Base-by-base conservation (phyloP, 2,113 vertebrate species). In the Accipiter virgatus region DNA sequence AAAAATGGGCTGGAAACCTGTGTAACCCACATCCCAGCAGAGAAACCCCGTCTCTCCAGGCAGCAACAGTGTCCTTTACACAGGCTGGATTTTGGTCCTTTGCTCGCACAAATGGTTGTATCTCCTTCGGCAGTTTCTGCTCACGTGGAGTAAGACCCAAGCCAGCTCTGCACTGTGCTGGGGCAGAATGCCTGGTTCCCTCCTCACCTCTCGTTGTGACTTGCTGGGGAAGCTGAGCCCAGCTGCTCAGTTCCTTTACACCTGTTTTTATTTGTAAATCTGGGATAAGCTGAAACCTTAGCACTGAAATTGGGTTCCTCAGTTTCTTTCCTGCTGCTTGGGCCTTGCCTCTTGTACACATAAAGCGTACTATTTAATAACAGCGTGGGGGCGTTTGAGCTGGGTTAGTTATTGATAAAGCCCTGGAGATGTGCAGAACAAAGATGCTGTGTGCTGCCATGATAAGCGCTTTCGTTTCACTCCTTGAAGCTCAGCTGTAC, bases 391-490 rank as follows among this genome's bases (percentile, higher is more conserved):
- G 8, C 12, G 5, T 31, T n/a, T 2, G 15, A 22, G 72, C 65
- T 23, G 4, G 27, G 17, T 47, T 31, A 2, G 43, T 12, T 50
- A 21, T 45, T 2, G 6, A 31, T 66, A n/a, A 68, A 81, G 42
- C 38, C 65, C 40, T 6, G n/a, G 84, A 72, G 84, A 71, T 13
- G 47, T 36, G 34, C 56, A 40, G 95, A 63, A 74, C 82, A 56
- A 75, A 95, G 90, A 17, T 32, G n/a, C 43, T 4, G 0, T 23
- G 47, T 87, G 63, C 84, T 82, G 75, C 86, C 11, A 6, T 7
- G 45, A 36, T 18, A 45, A 78, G 48, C 0, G 0, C 61, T 80
- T 50, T 40, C 3, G 0, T 58, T 66, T 34, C 2, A 0, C 58
- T 42, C 2, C 1, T 7, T 55, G 73, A 32, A 92, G 74, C 80